Percentiles rank a stretch among this genome's conserved stretches.
Evolutionary conservation across 1,140 invertebrate species (phyloP).

Genomic region (Drosophila lacertosa): DNA sequence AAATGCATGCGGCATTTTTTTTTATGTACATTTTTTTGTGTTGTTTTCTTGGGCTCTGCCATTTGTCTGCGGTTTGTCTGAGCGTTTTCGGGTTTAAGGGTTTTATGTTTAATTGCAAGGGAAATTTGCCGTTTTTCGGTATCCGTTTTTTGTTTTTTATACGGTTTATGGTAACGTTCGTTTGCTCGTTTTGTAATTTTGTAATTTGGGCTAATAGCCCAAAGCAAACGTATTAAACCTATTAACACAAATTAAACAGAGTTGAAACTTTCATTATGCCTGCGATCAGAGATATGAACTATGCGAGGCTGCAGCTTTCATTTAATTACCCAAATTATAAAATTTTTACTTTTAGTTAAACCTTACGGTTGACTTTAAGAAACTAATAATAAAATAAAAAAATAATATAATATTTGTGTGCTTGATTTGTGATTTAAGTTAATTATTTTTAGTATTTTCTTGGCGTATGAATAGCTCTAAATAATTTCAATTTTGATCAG

Average conservation of each 20-base stretch:
- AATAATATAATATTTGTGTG: too few relatives aligned
- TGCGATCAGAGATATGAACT: not conserved
- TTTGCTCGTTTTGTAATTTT: conserved; percentile 33
- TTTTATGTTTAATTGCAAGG: conserved; percentile 50
- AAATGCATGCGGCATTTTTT: conserved; percentile 44
- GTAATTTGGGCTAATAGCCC: conserved; percentile 44
- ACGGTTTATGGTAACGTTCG: conserved; percentile 33
- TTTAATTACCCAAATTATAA: not conserved
- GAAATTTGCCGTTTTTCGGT: conserved; percentile 36
- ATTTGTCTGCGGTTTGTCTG: conserved; percentile 55
- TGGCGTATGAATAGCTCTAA: too few relatives aligned
- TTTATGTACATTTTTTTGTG: conserved; percentile 4
- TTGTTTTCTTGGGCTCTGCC: conserved; percentile 5
- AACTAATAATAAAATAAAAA: too few relatives aligned
- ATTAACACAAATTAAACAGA: conserved; percentile 38
- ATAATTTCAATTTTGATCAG: too few relatives aligned
- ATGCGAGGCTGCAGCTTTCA: not conserved
- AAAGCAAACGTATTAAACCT: conserved; percentile 26
- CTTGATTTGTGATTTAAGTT: too few relatives aligned
- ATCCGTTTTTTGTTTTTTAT: conserved; percentile 47
- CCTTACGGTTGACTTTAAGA: too few relatives aligned
- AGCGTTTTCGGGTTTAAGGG: conserved; percentile 19
- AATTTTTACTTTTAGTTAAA: too few relatives aligned
- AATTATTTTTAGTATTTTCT: too few relatives aligned
- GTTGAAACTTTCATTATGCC: conserved; percentile 18